A percentile compares a stretch with the other conserved stretches of the same genome.
Conservation (phyloP, 2,797 vertebrate genomes). For the Chloroceryle amazona region DNA sequence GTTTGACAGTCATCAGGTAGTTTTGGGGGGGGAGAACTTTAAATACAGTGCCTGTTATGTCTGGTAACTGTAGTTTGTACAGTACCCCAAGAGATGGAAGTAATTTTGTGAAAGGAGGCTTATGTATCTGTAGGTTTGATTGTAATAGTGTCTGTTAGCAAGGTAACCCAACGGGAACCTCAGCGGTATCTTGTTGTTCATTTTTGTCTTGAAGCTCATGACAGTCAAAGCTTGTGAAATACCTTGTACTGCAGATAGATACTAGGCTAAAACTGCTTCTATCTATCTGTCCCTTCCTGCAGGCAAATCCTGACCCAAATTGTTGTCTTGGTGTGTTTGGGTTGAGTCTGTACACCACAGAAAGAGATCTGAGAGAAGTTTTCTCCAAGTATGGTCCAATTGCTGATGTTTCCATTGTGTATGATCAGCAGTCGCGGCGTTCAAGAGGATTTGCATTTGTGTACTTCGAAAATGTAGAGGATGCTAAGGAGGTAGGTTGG, state of each 20-base stretch:
- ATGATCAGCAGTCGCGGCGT: constrained; percentile 95
- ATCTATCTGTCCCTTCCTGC: not conserved
- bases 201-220: not conserved
- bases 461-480: constrained; percentile 93
- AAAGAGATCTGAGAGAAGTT: constrained; percentile 94
- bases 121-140: not conserved
- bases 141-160: too few relatives aligned
- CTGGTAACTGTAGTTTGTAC: not conserved
- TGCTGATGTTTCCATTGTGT: constrained; percentile 92
- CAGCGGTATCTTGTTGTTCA: not conserved
- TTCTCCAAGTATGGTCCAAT: constrained; percentile 97
- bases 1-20: not conserved
- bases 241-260: not conserved
- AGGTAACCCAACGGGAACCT: not conserved
- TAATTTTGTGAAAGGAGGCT: not conserved
- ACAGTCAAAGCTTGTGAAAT: not conserved
- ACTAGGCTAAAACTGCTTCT: too few relatives aligned
- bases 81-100: not conserved
- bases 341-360: constrained; percentile 94
- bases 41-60: not conserved
- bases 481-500: constrained; percentile 90
- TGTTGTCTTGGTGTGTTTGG: constrained; percentile 96
- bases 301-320: constrained; percentile 97
- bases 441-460: constrained; percentile 96
- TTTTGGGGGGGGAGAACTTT: not conserved